Evolutionary conservation across 1,140 invertebrate species (phyloP).

Genomic region (Scaptomyza pallida): DNA sequence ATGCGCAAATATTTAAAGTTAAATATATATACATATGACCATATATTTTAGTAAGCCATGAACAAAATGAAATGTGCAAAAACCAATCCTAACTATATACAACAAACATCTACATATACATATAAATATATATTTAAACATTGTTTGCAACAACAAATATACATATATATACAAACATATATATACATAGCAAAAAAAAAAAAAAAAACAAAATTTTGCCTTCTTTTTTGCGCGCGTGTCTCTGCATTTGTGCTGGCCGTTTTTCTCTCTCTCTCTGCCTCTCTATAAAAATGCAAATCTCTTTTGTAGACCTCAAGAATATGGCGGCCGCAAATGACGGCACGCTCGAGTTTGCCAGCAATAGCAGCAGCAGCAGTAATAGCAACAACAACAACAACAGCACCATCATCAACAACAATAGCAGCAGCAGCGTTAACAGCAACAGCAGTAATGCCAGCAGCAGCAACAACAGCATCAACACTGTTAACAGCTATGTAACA

Average conservation of each 20-base stretch:
- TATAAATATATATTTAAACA: slow-evolving; percentile 45
- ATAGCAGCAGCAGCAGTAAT: slow-evolving; percentile 51
- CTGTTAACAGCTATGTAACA: slow-evolving; percentile 49
- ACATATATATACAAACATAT: slow-evolving; percentile 54
- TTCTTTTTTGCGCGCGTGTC: slow-evolving; percentile 24
- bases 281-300: slow-evolving; percentile 44
- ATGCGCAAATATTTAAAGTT: slow-evolving; percentile 61
- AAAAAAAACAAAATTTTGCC: slow-evolving; percentile 7
- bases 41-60: slow-evolving; percentile 79
- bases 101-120: slow-evolving; percentile 25
- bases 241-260: slow-evolving; percentile 48
- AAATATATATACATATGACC: slow-evolving; percentile 43
- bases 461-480: slow-evolving; percentile 19
- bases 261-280: neutral
- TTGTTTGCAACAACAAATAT: slow-evolving; percentile 67
- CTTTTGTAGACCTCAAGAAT: slow-evolving; percentile 77
- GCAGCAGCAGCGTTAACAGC: slow-evolving; percentile 33
- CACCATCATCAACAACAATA: slow-evolving; percentile 38
- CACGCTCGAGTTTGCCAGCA: slow-evolving; percentile 68
- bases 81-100: slow-evolving; percentile 71
- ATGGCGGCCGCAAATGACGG: slow-evolving; percentile 77
- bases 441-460: slow-evolving; percentile 24
- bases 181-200: slow-evolving; percentile 34
- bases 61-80: slow-evolving; percentile 64
- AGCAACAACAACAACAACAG: slow-evolving; percentile 32